Percentiles rank a stretch among this genome's conserved stretches.
Conservation (phyloP, 1,140 invertebrate genomes). For the Pseudobourletiella spinata region DNA sequence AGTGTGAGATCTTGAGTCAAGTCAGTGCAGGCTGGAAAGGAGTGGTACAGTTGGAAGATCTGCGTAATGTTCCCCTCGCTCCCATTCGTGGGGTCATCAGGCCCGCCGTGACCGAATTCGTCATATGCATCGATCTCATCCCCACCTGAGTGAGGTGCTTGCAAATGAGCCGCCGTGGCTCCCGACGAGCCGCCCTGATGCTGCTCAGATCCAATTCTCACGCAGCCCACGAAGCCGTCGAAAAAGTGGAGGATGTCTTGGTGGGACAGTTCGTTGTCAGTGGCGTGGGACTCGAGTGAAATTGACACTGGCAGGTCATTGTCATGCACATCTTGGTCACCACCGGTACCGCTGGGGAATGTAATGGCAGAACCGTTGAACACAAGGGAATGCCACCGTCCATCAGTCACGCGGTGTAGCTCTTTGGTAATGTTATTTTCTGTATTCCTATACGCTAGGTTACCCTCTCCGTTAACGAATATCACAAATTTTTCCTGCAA, state of each 20-base stretch:
- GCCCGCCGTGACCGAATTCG: not conserved
- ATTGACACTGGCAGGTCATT: not conserved
- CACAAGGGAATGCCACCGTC: slow-evolving; percentile 28
- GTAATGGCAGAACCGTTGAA: slow-evolving; percentile 22
- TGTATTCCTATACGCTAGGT: slow-evolving; percentile 18
- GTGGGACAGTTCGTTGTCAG: not conserved
- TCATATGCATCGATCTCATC: not conserved
- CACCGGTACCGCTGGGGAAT: not conserved
- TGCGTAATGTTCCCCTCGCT: not conserved
- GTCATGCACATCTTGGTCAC: not conserved
- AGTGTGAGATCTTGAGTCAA: slow-evolving; percentile 3
- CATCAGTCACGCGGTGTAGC: slow-evolving; percentile 25
- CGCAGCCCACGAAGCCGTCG: slow-evolving; percentile 35
- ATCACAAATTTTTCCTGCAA: slow-evolving; percentile 22
- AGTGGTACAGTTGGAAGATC: slow-evolving; percentile 8
- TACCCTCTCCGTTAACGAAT: slow-evolving; percentile 19
- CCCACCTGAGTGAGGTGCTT: not conserved
- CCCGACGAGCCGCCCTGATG: not conserved
- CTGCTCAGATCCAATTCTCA: slow-evolving; percentile 1
- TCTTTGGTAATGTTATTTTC: not conserved
- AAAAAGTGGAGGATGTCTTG: slow-evolving; percentile 22
- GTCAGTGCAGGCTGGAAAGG: slow-evolving; percentile 21
- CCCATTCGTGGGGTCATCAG: not conserved
- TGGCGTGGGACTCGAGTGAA: not conserved
- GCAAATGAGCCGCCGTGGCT: not conserved